Base-by-base conservation (phyloP, 2,113 vertebrate species). In the Rhinoderma darwinii region DNA sequence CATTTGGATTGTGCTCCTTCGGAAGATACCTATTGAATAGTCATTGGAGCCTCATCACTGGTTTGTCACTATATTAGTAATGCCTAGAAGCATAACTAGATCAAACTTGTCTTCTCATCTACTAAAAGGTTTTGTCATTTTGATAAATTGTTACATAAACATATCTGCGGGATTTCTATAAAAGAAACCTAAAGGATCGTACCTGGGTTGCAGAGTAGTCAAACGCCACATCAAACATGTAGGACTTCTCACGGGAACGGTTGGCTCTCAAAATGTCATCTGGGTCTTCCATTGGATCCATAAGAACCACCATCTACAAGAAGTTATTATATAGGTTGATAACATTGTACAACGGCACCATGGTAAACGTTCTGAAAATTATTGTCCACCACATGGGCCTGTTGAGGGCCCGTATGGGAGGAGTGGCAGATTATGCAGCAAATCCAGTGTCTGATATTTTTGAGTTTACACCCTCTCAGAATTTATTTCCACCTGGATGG, bases 151-250 rank as follows among this genome's bases (percentile, higher is more conserved):
- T 11, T 56, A 63, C 11, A 63, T 63, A 3, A 3, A 63, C n/a
- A 30, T 30, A 14, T 63, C 61, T 63, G 4, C 61, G 14, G 27
- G n/a, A 63, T 12, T 8, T 63, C 5, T 7, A 63, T 32, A 35
- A 35, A 20, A 8, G 5, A 32, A 17, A 35, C 6, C 14, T n/a
- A 7, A 68, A 68, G 63, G 27, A 76, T 5, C 9, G 1, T 86
- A 97, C 97, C 94, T 98, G 97, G 68, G 93, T 96, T 89, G 97
- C 96, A 0, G 93, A 93, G 90, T 94, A 96, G 90, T 98, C 96
- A 4, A 98, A 98, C 14, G 95, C 93, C 91, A 96, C 92, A 0
- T 98, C 96, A 0, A 98, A 98, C 92, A 97, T 89, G 77, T 97
- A 98, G 1, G 96, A 96, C 90, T 98, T 98, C 92, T 98, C 96